Percentiles rank a stretch among this genome's conserved stretches.
phyloP scores from a whole-genome alignment of 2,113 vertebrate species.

The Corynorhinus townsendii region DNA sequence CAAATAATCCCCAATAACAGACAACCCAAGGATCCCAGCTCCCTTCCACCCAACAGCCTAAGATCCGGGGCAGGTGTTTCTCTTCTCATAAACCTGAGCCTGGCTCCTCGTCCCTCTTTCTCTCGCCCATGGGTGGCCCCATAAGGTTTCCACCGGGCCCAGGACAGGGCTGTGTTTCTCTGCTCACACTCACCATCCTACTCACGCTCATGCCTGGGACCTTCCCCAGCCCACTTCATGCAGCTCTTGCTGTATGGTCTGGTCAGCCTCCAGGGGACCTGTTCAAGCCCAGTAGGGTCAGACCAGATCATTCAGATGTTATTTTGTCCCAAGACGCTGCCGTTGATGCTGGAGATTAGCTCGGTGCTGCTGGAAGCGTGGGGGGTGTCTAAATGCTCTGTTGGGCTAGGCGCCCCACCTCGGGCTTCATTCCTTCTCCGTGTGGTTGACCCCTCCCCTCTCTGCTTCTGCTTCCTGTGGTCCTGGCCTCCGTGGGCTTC shows the following conservation, averaged over 20 bases:
- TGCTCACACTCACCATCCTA: neutral
- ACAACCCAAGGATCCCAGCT: no score
- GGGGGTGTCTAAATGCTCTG: neutral
- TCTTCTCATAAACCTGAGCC: neutral
- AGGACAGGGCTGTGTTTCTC: neutral
- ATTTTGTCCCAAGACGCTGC: rapidly evolving
- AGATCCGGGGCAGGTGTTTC: neutral
- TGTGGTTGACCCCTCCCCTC: neutral
- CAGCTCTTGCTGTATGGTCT: neutral
- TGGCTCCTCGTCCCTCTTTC: neutral
- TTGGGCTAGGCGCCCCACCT: no score
- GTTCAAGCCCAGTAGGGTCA: neutral
- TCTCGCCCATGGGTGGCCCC: rapidly evolving
- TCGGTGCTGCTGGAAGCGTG: neutral
- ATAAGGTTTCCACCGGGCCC: neutral
- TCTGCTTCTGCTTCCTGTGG: neutral
- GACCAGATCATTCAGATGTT: neutral
- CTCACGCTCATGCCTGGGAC: neutral
- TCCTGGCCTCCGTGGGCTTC: neutral
- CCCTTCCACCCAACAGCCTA: neutral
- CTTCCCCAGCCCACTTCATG: neutral
- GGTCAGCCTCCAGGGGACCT: neutral
- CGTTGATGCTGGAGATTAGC: neutral
- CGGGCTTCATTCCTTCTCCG: no score
- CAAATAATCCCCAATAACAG: no score